Base-by-base conservation (phyloP, 1,140 invertebrate species). In the Euborellia annulipes region DNA sequence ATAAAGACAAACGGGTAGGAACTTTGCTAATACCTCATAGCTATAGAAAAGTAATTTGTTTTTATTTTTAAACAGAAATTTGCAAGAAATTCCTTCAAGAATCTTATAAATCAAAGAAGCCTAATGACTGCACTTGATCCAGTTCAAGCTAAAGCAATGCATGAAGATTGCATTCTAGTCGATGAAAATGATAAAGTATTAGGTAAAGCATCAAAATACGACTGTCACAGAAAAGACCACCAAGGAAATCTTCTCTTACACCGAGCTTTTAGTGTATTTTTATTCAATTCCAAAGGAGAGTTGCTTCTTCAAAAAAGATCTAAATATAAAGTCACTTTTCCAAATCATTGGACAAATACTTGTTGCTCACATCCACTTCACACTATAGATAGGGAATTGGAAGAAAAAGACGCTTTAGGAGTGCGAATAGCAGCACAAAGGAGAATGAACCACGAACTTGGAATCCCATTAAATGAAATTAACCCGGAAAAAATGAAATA, bases 281-380 rank as follows among this genome's bases (percentile, higher is more conserved):
- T 98, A 0, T 98, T 99, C 57, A 93, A 97, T 61, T 66, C 68
- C 13, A 72, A 86, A 53, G 82, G 82, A 22, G 78, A 85, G 50
- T 71, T 86, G 54, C 62, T 99, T 0, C 60, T 99, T 18, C 95
- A 98, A 57, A 84, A 90, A 60, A 71, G 95, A 56, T 82, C 92
- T 3, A 65, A 73, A 21, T 71, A 74, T 23, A 98, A 98, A 73
- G 73, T 86, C 43, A 90, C 85, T 48, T 89, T 85, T 63, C 84
- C 85, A 11, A 69, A 74, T 50, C 77, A 78, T 57, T 92, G 84
- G 55, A 93, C 92, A 9, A 97, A 98, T 58, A 85, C 92, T 0
- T 98, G 94, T 64, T 98, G 95, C 62, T 95, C 91, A 66, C 95
- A 98, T 69, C 95, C 95, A 0, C 62, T 97, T 14, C 79, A 78